A percentile compares a stretch with the other conserved stretches of the same genome.
These are phyloP conservation scores for Caenorhabditis panamensis DNA, from an alignment of 2,888 invertebrate genomes.

Conservation along the genomic window DNA sequence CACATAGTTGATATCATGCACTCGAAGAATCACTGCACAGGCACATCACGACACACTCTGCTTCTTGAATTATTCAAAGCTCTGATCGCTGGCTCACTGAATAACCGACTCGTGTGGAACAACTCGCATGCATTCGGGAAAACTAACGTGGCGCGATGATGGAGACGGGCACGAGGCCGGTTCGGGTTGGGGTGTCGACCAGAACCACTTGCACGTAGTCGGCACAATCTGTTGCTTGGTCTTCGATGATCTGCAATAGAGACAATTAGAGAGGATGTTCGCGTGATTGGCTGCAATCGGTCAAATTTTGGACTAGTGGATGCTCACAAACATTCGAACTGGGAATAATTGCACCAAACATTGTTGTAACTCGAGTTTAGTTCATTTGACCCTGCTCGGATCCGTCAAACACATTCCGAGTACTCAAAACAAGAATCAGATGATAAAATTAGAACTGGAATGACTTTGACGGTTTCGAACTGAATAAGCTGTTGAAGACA, in stretches of 20 bases:
- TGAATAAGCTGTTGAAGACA: too few relatives aligned
- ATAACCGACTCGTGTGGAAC: constrained; percentile 4
- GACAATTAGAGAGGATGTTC: constrained; percentile 1
- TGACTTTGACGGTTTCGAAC: too few relatives aligned
- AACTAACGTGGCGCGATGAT: constrained; percentile 67
- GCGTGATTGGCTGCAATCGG: constrained; percentile 2
- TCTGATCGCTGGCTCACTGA: constrained; percentile 38
- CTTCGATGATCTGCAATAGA: constrained; percentile 64
- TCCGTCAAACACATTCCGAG: too few relatives aligned
- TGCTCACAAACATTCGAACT: not conserved
- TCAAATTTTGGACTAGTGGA: not conserved
- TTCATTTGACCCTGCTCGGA: too few relatives aligned
- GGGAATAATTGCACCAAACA: too few relatives aligned
- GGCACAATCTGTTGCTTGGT: constrained; percentile 62
- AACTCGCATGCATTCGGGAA: not conserved
- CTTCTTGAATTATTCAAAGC: constrained; percentile 56
- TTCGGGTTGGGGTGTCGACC: constrained; percentile 58
- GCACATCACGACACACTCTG: constrained; percentile 48
- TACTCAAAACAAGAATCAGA: too few relatives aligned
- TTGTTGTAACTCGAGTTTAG: too few relatives aligned
- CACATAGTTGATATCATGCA: constrained; percentile 41
- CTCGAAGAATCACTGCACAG: constrained; percentile 42
- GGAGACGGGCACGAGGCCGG: constrained; percentile 65
- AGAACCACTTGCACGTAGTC: constrained; percentile 64
- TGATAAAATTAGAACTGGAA: too few relatives aligned